phyloP scores from a whole-genome alignment of 2,797 vertebrate genomes.

The Acanthiza pusilla region DNA sequence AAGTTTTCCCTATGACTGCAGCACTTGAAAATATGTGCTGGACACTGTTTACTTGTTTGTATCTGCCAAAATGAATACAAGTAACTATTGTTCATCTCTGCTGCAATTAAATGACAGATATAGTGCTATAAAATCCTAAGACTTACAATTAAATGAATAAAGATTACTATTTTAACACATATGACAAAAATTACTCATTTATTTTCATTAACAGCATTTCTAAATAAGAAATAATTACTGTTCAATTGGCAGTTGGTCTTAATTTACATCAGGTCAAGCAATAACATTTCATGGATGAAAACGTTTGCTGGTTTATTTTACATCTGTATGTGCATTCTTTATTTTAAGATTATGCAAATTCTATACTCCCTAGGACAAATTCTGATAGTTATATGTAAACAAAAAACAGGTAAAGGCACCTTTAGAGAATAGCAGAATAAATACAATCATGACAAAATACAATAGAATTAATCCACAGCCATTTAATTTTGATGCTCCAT shows the following conservation, averaged over 20 bases:
- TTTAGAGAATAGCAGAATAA: neutral
- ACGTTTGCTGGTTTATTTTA: neutral
- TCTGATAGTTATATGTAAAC: neutral
- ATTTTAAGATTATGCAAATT: conserved; percentile 65
- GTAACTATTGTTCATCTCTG: conserved; percentile 4
- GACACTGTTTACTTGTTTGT: conserved; percentile 12
- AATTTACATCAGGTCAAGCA: conserved; percentile 8
- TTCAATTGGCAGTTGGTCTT: neutral
- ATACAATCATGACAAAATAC: neutral
- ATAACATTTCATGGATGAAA: conserved; percentile 20
- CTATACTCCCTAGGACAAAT: conserved; percentile 10
- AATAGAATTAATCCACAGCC: neutral
- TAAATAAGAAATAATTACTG: conserved; percentile 38
- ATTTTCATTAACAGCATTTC: conserved; percentile 39
- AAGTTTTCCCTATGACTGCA: conserved; percentile 52
- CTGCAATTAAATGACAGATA: neutral
- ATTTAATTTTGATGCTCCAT: neutral
- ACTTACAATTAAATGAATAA: neutral
- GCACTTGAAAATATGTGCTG: conserved; percentile 20
- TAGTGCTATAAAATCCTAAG: neutral
- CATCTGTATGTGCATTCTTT: neutral
- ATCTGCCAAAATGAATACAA: conserved; percentile 27
- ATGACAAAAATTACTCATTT: neutral
- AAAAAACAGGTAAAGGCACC: conserved; percentile 2
- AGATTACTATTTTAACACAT: neutral